phyloP scores from a whole-genome alignment of 2,888 invertebrate species.

The Acholoe squamosa region DNA sequence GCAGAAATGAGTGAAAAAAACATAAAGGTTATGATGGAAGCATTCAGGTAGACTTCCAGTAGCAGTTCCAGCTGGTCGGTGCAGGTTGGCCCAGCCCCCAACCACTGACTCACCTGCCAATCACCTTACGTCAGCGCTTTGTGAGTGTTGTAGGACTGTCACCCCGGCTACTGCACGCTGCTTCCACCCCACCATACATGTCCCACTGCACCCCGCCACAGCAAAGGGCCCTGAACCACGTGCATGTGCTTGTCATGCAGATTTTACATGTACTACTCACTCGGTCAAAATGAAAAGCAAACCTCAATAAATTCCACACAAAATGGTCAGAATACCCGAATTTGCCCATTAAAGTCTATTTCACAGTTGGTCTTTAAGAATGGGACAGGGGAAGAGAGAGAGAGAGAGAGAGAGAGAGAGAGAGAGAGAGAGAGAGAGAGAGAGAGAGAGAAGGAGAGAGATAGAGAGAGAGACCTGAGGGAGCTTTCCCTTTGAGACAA shows the following conservation, averaged over 20 bases:
- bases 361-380: no score
- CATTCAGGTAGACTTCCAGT: not conserved
- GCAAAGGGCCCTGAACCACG: not conserved
- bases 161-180: constrained; percentile 3
- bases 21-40: not conserved
- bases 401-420: no score
- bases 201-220: not conserved
- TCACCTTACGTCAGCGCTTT: constrained; percentile 38
- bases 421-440: no score
- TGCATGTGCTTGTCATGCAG: not conserved
- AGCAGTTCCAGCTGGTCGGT: not conserved
- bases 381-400: no score
- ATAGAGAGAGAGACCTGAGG: no score
- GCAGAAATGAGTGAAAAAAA: not conserved
- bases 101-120: constrained; percentile 20
- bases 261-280: no score
- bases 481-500: no score
- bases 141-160: constrained; percentile 42
- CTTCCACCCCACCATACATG: not conserved
- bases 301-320: no score
- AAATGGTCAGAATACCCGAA: no score
- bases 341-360: no score
- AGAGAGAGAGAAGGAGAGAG: no score
- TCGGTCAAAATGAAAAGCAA: no score
- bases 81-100: not conserved